A percentile compares a stretch with the other conserved stretches of the same genome.
phyloP scores from a whole-genome alignment of 64 coral and sea anemone species.

The Anthopleura sola region DNA sequence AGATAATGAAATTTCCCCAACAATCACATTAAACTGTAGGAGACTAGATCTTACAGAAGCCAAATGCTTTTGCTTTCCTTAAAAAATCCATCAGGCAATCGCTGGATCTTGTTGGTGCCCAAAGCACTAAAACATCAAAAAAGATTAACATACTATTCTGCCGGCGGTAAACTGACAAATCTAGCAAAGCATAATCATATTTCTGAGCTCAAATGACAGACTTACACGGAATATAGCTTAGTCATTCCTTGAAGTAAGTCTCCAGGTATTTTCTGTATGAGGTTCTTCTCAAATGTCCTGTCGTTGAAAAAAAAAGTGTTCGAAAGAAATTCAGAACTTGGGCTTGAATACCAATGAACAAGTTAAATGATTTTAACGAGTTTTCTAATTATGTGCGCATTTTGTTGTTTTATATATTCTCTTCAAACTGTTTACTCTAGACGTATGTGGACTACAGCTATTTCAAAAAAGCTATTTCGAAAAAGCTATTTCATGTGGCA shows the following conservation, averaged over 20 bases:
- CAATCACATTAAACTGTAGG: not conserved
- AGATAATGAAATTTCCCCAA: too few relatives aligned
- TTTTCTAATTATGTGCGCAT: too few relatives aligned
- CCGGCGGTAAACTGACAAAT: too few relatives aligned
- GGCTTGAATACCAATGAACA: too few relatives aligned
- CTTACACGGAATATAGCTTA: not conserved
- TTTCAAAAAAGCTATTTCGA: too few relatives aligned
- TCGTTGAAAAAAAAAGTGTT: not conserved
- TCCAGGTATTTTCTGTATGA: not conserved
- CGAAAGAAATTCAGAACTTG: too few relatives aligned
- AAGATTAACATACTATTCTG: too few relatives aligned
- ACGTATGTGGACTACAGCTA: too few relatives aligned
- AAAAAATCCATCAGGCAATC: not conserved
- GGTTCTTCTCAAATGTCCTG: not conserved
- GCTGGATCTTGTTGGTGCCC: not conserved
- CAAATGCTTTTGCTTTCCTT: not conserved
- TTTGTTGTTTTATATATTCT: too few relatives aligned
- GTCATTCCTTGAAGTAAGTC: not conserved
- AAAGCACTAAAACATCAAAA: not conserved
- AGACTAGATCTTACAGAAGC: not conserved
- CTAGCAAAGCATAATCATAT: not conserved
- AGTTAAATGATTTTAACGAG: too few relatives aligned
- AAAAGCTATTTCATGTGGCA: too few relatives aligned
- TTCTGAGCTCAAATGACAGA: not conserved
- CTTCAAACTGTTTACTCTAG: too few relatives aligned